These are phyloP conservation scores for Catharus bicknelli DNA, from an alignment of 2,113 vertebrate species.

Conservation along the genomic window DNA sequence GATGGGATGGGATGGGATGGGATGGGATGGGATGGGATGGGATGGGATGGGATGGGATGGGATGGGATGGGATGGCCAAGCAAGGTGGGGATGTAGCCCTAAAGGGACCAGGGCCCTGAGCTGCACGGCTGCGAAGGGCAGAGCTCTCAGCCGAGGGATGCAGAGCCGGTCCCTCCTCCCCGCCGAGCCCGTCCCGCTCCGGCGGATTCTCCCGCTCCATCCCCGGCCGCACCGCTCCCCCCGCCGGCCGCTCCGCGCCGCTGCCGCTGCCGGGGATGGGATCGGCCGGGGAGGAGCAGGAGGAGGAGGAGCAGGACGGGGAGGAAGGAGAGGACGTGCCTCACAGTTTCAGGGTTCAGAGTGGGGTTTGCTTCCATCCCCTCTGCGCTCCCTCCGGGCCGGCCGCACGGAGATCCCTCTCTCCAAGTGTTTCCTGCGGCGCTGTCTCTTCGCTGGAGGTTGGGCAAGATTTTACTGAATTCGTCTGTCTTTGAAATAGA, in stretches of 20 bases:
- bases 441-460: rapidly evolving
- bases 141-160: neutral
- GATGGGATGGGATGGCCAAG: neutral
- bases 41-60: neutral
- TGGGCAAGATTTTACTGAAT: neutral
- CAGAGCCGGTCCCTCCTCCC: neutral
- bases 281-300: neutral
- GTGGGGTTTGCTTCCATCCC: too few species aligned
- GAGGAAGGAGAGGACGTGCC: too few species aligned
- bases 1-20: too few species aligned
- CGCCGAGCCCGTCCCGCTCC: neutral
- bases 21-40: neutral
- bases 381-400: too few species aligned
- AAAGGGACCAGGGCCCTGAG: neutral
- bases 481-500: rapidly evolving
- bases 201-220: neutral
- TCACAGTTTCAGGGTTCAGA: rapidly evolving
- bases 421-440: rapidly evolving
- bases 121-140: neutral
- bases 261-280: neutral
- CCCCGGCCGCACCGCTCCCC: slow-evolving; percentile 12
- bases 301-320: neutral
- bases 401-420: too few species aligned
- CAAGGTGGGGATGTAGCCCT: too few species aligned
- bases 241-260: neutral